These are phyloP conservation scores for Microcebus jonahi DNA, from an alignment of 2,113 vertebrate genomes.

Conservation along the genomic window DNA sequence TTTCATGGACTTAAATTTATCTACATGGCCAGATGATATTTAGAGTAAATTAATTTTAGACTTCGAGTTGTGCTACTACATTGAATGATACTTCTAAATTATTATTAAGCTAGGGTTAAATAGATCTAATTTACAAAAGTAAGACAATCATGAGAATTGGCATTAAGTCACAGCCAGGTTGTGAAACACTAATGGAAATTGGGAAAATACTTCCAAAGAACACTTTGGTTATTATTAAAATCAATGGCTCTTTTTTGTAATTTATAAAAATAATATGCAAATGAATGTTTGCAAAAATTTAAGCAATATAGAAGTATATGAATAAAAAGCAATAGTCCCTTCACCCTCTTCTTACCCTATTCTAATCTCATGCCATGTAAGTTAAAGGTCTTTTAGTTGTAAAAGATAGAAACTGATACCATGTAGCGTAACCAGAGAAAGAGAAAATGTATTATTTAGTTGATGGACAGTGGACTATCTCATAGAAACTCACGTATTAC, in stretches of 20 bases:
- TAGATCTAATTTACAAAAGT: not conserved
- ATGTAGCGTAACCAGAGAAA: not conserved
- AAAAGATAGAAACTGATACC: no score
- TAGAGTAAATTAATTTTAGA: constrained; percentile 44
- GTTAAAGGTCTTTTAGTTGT: not conserved
- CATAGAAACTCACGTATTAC: not conserved
- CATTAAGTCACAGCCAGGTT: not conserved
- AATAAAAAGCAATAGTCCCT: not conserved
- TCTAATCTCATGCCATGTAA: not conserved
- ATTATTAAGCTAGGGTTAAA: not conserved
- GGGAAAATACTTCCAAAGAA: not conserved
- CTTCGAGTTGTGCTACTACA: not conserved
- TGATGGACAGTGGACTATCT: not conserved
- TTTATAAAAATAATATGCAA: not conserved
- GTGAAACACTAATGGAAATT: constrained; percentile 41
- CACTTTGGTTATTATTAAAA: constrained; percentile 9
- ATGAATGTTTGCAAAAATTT: not conserved
- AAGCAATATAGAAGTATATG: not conserved
- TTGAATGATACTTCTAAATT: constrained; percentile 25
- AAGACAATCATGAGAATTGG: not conserved
- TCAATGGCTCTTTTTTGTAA: not conserved
- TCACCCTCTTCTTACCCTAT: not conserved
- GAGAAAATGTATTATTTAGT: not conserved
- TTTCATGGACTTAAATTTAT: not conserved
- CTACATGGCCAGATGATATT: not conserved